phyloP scores from a whole-genome alignment of 2,888 invertebrate species.

The Megaustenia siamemsis region DNA sequence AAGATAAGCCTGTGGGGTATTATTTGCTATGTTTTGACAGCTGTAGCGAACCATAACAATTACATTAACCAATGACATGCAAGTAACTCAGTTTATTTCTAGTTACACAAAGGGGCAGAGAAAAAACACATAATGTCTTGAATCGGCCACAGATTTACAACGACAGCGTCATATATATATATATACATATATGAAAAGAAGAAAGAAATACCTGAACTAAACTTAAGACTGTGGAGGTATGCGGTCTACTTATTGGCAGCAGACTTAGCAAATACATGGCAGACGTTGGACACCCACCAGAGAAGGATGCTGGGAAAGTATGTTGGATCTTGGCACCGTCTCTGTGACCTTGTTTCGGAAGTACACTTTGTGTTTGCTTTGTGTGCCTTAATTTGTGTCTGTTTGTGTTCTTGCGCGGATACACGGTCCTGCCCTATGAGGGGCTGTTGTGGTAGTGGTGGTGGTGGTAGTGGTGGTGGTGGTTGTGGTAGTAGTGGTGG shows the following conservation, averaged over 20 bases:
- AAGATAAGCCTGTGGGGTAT: no score
- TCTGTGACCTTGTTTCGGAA: background rate
- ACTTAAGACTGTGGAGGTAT: background rate
- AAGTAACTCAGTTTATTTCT: no score
- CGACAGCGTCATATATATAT: background rate
- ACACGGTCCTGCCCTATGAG: no score
- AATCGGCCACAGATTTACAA: background rate
- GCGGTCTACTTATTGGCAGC: background rate
- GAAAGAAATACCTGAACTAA: background rate
- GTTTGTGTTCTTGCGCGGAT: background rate
- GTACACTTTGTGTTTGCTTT: background rate
- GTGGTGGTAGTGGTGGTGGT: no score
- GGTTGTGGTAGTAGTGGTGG: no score
- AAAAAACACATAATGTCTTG: background rate
- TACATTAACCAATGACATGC: no score
- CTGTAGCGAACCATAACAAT: no score
- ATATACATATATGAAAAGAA: conserved; percentile 4
- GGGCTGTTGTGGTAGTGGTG: no score
- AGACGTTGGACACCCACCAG: conserved; percentile 4
- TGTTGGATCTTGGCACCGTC: background rate
- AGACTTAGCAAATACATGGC: conserved; percentile 9
- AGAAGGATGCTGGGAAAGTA: background rate
- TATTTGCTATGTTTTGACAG: no score
- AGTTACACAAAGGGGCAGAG: no score
- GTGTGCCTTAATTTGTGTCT: background rate